These are phyloP conservation scores for Megalops atlanticus DNA, from an alignment of 2,113 vertebrate species.

Conservation along the genomic window DNA sequence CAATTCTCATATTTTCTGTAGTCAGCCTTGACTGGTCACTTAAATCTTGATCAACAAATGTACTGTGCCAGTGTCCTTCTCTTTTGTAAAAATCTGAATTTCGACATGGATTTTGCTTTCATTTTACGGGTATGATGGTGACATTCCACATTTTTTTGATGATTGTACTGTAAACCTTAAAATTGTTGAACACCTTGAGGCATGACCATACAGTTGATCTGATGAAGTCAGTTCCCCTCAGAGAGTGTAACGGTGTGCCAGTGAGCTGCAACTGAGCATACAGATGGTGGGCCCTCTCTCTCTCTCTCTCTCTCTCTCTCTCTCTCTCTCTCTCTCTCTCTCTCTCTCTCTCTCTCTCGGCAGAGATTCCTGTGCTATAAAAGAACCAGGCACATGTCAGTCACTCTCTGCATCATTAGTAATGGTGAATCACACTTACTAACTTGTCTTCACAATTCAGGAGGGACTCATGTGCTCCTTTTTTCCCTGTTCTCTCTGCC, in stretches of 20 bases:
- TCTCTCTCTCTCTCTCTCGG: neutral
- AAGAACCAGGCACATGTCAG: neutral
- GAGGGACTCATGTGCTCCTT: constrained; percentile 57
- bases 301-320: neutral
- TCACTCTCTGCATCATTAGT: neutral
- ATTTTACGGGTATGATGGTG: no score
- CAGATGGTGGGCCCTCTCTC: neutral
- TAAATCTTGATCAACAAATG: neutral
- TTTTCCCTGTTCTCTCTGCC: constrained; percentile 18
- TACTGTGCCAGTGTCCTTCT: no score
- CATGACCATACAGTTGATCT: neutral
- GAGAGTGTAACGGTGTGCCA: neutral
- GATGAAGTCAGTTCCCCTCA: neutral
- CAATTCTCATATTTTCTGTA: neutral
- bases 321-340: neutral
- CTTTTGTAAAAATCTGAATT: neutral
- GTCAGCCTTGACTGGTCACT: neutral
- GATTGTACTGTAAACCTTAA: no score
- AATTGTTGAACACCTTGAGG: neutral
- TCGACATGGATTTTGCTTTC: neutral
- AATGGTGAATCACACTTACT: constrained; percentile 29
- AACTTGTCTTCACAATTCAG: constrained; percentile 55
- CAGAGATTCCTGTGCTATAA: neutral
- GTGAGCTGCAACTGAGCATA: no score
- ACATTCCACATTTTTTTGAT: no score